Evolutionary conservation across 2,113 vertebrate genomes (phyloP).

Genomic region (Tympanuchus pallidicinctus): DNA sequence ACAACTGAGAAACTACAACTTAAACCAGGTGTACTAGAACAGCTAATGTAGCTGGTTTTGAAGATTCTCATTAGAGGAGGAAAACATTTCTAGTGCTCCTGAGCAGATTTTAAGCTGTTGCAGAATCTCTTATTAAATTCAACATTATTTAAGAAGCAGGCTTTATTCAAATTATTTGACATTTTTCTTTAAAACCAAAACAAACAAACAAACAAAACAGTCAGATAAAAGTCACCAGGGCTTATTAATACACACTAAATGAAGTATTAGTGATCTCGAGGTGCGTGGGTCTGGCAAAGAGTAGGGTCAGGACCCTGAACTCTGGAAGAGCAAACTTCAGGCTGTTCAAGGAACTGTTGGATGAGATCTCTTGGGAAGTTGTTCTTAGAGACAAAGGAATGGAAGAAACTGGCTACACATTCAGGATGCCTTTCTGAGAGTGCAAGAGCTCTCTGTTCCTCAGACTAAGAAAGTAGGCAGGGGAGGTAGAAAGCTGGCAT

Average conservation of each 20-base stretch:
- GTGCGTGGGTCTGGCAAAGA: no score
- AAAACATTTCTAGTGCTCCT: neutral
- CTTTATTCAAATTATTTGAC: neutral
- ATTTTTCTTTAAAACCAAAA: neutral
- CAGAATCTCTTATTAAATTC: neutral
- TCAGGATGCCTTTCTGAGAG: no score
- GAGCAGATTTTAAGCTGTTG: neutral
- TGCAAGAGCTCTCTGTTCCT: no score
- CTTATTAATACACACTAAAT: neutral
- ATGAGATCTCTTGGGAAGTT: no score
- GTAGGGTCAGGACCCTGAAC: no score
- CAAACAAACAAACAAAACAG: neutral
- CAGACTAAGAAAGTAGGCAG: no score
- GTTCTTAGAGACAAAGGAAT: no score
- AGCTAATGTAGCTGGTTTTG: neutral
- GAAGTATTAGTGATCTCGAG: neutral
- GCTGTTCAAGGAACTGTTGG: no score
- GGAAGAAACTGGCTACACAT: no score
- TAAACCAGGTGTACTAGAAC: neutral
- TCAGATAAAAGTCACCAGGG: neutral
- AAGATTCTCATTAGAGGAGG: neutral
- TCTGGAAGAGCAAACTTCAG: no score
- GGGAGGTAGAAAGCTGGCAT: no score
- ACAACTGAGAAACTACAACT: neutral
- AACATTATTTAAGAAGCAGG: neutral